phyloP scores from a whole-genome alignment of 2,888 invertebrate species.

The Neria commutata region DNA sequence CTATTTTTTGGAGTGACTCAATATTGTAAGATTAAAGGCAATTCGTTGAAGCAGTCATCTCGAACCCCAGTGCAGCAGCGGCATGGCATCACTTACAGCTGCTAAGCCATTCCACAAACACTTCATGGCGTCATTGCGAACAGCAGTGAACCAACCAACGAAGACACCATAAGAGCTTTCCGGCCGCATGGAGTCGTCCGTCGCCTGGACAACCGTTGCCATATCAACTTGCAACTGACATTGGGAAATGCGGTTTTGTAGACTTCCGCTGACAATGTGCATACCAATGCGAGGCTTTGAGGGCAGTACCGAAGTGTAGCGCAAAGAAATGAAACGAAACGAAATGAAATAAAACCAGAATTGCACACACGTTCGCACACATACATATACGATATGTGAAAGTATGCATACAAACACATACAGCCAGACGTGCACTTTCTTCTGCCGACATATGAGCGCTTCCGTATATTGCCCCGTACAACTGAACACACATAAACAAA shows the following conservation, averaged over 20 bases:
- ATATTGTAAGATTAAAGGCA: too few species aligned
- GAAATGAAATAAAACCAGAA: neutral
- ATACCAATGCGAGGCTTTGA: neutral
- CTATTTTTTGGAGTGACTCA: too few species aligned
- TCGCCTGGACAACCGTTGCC: neutral
- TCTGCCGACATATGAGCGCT: neutral
- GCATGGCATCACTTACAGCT: too few species aligned
- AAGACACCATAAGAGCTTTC: neutral
- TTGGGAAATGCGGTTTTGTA: slow-evolving; percentile 2
- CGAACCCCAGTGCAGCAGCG: too few species aligned
- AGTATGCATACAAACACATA: neutral
- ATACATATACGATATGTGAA: neutral
- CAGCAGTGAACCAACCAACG: neutral
- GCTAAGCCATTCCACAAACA: neutral
- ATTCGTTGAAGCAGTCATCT: too few species aligned
- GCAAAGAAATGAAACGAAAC: neutral
- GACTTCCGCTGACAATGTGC: slow-evolving; percentile 52
- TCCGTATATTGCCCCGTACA: neutral
- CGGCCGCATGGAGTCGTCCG: neutral
- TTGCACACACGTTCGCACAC: neutral
- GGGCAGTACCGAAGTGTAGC: neutral
- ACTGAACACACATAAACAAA: neutral
- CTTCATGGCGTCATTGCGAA: neutral
- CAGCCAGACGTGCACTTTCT: neutral
- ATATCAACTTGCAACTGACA: slow-evolving; percentile 5